Base-by-base conservation (phyloP, 2,113 vertebrate species). In the Accipiter cooperii region DNA sequence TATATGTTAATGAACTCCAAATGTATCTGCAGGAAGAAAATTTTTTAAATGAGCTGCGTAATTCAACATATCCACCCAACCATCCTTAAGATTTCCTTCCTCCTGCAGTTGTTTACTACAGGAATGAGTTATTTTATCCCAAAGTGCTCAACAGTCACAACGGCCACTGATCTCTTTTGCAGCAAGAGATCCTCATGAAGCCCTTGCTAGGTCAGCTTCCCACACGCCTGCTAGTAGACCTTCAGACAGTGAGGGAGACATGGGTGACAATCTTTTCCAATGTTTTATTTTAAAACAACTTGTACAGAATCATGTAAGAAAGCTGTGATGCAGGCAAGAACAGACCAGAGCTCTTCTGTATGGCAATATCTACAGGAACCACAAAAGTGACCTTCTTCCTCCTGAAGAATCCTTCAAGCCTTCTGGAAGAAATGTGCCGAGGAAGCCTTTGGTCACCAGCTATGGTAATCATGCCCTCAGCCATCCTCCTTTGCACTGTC, bases 11-110 rank as follows among this genome's bases (percentile, higher is more conserved):
- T 80, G 40, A 79, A 73, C 21, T 91, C 84, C 87, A 96, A 96
- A 93, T 95, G 91, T 68, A 71, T 94, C 61, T 95, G 40, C 40
- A 75, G 38, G 11, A 96, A 83, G 57, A 96, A 89, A 94, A 85
- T n/a, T 73, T 34, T 57, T 78, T 73, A 87, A 89, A 82, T 22
- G 8, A 93, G 65, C n/a, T 36, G 44, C 58, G 68, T 80, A 86
- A 77, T 79, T 91, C 77, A 57, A 81, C n/a, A 61, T 44, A 79
- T 1, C 1, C 10, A 19, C n/a, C 7, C 29, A 91, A 18, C 2
- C 4, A 2, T 65, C 24, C 36, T 49, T 36, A 78, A 63, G 51
- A 47, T 89, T 96, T 91, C 79, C 24, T 68, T 76, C 52, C 17
- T 66, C 31, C 79, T 91, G 31, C 42, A 89, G 57, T 42, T 18